These are phyloP conservation scores for Cyclina sinensis DNA, from an alignment of 1,140 invertebrate genomes.

Conservation along the genomic window DNA sequence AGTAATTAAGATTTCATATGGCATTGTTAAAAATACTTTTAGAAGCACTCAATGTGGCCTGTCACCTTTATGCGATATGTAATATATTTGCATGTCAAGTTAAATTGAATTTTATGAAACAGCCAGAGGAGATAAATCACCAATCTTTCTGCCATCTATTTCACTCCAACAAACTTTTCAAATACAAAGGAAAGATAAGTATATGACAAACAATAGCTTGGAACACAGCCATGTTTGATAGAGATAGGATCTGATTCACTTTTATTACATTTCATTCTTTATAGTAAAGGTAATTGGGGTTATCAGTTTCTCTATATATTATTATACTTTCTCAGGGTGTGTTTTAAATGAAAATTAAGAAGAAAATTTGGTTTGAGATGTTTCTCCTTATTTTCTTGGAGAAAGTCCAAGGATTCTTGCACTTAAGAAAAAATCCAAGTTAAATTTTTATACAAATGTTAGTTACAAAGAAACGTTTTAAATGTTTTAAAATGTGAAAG, in stretches of 20 bases:
- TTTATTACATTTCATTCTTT: slow-evolving; percentile 42
- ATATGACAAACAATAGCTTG: slow-evolving; percentile 60
- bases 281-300: slow-evolving; percentile 27
- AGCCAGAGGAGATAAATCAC: slow-evolving; percentile 12
- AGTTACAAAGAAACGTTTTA: no score
- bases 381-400: neutral
- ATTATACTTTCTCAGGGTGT: slow-evolving; percentile 20
- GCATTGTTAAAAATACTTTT: neutral
- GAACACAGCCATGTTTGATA: slow-evolving; percentile 48
- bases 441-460: no score
- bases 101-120: slow-evolving; percentile 22
- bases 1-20: no score
- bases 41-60: neutral
- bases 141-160: neutral
- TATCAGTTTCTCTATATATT: slow-evolving; percentile 25
- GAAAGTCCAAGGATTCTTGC: neutral
- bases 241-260: slow-evolving; percentile 32
- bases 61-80: neutral
- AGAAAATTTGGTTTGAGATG: neutral
- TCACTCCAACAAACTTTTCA: slow-evolving; percentile 16
- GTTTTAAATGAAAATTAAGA: slow-evolving; percentile 9
- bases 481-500: no score
- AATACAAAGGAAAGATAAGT: slow-evolving; percentile 32
- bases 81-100: neutral
- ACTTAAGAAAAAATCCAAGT: no score